Evolutionary conservation across 2,888 invertebrate species (phyloP).

Genomic region (Doris montereyensis): DNA sequence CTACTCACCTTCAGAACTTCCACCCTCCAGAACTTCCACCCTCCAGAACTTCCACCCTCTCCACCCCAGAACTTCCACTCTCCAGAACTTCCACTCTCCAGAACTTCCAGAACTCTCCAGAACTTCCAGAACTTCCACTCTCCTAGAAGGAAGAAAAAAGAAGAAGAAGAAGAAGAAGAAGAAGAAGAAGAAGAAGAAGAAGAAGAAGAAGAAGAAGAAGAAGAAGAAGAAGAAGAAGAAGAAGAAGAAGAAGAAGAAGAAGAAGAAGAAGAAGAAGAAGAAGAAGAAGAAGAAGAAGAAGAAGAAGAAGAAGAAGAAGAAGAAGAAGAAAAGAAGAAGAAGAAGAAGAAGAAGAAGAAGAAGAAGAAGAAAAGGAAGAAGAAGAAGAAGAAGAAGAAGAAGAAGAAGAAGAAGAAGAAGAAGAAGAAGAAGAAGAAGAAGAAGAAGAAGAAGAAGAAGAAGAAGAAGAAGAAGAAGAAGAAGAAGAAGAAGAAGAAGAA

Average conservation of each 20-base stretch:
- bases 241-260: background rate
- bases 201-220: background rate
- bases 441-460: slow-evolving; percentile 3
- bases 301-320: background rate
- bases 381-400: background rate
- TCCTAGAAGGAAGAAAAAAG: too few relatives aligned
- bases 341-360: slow-evolving; percentile 24
- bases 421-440: background rate
- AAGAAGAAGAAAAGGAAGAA: slow-evolving; percentile 14
- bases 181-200: background rate
- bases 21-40: too few relatives aligned
- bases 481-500: background rate
- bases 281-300: background rate
- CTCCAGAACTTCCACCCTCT: too few relatives aligned
- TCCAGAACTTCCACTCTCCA: too few relatives aligned
- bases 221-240: background rate
- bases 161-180: background rate
- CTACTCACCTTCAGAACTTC: too few relatives aligned
- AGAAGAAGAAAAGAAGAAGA: slow-evolving; percentile 5
- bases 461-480: background rate
- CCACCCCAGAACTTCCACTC: too few relatives aligned
- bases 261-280: background rate
- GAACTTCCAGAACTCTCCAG: too few relatives aligned
- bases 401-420: background rate
- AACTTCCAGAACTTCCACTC: too few relatives aligned